Percentiles rank a stretch among this genome's conserved stretches.
Conservation (phyloP, 2,888 invertebrate species). For the Cerastis rubricosa region DNA sequence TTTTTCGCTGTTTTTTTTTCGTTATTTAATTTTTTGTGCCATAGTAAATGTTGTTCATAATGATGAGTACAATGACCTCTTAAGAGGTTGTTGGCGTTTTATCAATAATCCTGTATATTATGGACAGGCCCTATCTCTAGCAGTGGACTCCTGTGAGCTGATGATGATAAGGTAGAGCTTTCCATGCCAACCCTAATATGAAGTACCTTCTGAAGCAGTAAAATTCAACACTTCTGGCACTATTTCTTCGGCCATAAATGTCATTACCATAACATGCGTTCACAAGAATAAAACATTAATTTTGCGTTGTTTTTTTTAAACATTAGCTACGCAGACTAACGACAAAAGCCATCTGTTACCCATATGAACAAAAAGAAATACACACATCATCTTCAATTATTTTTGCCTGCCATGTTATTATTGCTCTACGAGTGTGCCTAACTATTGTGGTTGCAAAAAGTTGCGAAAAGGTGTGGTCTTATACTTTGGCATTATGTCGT, state of each 20-base stretch:
- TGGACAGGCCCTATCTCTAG: not conserved
- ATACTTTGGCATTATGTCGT: not conserved
- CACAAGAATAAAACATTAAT: not conserved
- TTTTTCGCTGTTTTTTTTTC: too few species aligned
- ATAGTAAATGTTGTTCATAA: too few species aligned
- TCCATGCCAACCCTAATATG: not conserved
- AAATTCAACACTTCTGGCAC: not conserved
- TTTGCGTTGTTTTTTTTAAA: not conserved
- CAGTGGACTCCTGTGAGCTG: not conserved
- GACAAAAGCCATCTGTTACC: not conserved
- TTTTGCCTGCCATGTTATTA: not conserved
- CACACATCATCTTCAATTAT: slow-evolving; percentile 2
- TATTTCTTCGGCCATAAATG: not conserved
- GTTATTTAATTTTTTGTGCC: too few species aligned
- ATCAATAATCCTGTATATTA: too few species aligned
- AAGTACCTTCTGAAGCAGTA: not conserved
- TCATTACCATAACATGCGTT: not conserved
- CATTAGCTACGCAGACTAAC: not conserved
- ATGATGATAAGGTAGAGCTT: not conserved
- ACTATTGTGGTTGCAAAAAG: too few species aligned
- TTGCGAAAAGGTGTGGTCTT: too few species aligned
- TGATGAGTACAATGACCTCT: too few species aligned
- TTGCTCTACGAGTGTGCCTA: not conserved
- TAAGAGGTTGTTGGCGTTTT: too few species aligned
- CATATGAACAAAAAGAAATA: not conserved